phyloP scores from a whole-genome alignment of 2,888 invertebrate genomes.

The Oasisia sp. region DNA sequence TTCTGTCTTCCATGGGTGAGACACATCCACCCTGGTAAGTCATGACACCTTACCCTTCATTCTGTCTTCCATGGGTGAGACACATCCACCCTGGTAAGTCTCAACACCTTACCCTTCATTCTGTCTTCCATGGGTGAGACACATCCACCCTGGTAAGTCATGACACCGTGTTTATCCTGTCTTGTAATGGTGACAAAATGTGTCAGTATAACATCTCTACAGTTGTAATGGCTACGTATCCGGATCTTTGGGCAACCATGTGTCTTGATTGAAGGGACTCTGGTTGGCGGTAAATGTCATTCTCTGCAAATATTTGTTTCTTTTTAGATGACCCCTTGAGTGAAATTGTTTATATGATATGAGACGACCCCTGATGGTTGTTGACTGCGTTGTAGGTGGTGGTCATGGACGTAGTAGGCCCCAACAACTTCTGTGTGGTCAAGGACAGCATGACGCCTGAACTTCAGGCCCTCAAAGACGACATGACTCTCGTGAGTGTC shows the following conservation, averaged over 20 bases:
- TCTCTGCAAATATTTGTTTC: too few relatives aligned
- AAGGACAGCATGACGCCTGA: background rate
- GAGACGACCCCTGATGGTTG: background rate
- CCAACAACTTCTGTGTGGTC: conserved; percentile 17
- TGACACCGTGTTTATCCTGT: background rate
- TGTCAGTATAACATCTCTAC: too few relatives aligned
- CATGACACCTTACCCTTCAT: background rate
- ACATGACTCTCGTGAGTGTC: background rate
- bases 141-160: background rate
- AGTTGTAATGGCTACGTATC: too few relatives aligned
- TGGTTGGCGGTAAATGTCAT: too few relatives aligned
- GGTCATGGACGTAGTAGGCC: background rate
- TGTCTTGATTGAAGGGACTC: too few relatives aligned
- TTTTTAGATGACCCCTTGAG: too few relatives aligned
- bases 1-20: background rate
- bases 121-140: background rate
- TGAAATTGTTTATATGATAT: too few relatives aligned
- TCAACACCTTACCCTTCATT: background rate
- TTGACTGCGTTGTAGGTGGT: background rate
- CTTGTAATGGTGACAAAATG: background rate
- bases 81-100: background rate
- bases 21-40: background rate
- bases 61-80: background rate
- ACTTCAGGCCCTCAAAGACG: background rate
- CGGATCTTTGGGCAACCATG: too few relatives aligned